Percentiles rank a stretch among this genome's conserved stretches.
phyloP scores from a whole-genome alignment of 2,888 invertebrate species.

The Tiphia femorata region DNA sequence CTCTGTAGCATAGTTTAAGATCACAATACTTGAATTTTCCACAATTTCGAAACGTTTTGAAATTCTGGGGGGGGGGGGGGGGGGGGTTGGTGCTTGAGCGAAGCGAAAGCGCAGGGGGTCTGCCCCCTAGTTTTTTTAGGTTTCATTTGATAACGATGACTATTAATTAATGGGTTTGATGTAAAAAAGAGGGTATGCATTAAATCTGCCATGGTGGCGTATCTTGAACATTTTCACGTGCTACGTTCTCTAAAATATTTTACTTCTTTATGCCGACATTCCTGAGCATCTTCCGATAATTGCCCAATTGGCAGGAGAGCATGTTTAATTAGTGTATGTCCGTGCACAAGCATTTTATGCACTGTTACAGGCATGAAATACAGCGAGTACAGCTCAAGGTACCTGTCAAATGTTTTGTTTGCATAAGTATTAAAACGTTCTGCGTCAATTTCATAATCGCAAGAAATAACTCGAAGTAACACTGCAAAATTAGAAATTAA shows the following conservation, averaged over 20 bases:
- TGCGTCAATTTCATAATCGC: not conserved
- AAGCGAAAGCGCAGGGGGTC: too few species aligned
- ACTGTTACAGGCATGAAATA: not conserved
- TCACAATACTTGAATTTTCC: too few species aligned
- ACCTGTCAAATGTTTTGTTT: not conserved
- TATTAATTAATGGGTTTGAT: not conserved
- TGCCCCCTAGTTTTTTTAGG: too few species aligned
- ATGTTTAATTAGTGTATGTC: not conserved
- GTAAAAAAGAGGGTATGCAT: not conserved
- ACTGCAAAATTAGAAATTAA: not conserved
- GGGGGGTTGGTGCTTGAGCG: too few species aligned
- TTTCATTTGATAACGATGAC: too few species aligned
- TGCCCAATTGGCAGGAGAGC: not conserved
- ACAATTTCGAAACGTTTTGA: too few species aligned
- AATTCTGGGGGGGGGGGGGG: too few species aligned
- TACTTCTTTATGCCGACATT: not conserved
- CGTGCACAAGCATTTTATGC: not conserved
- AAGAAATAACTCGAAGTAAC: not conserved
- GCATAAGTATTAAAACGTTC: not conserved
- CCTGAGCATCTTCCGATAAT: not conserved
- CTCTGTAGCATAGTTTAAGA: too few species aligned
- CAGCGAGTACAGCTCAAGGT: not conserved
- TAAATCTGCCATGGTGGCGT: not conserved
- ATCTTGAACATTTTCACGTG: not conserved
- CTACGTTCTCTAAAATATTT: not conserved